phyloP scores from a whole-genome alignment of 2,113 vertebrate genomes.

The Engraulis encrasicolus region DNA sequence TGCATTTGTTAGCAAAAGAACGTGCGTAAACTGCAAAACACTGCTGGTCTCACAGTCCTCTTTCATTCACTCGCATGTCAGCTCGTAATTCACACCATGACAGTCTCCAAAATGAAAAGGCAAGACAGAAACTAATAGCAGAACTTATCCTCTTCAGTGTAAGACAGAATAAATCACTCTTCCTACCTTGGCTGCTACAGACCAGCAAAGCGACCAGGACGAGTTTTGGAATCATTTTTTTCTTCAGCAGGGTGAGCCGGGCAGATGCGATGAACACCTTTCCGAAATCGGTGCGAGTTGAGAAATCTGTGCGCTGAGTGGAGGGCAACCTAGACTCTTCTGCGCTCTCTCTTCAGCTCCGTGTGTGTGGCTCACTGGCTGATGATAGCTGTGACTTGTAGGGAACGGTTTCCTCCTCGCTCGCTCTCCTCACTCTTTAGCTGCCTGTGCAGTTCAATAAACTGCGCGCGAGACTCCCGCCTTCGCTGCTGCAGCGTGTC shows the following conservation, averaged over 20 bases:
- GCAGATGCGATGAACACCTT: conserved; percentile 57
- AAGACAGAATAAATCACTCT: conserved; percentile 25
- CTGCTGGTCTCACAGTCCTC: conserved; percentile 65
- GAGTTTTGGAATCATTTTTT: conserved; percentile 66
- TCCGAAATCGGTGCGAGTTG: conserved; percentile 56
- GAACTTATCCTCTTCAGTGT: conserved; percentile 71
- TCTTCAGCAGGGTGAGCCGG: conserved; percentile 49
- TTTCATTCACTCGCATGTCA: conserved; percentile 46
- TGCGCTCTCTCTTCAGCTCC: conserved; percentile 51
- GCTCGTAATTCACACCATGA: neutral
- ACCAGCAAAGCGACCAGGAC: conserved; percentile 73
- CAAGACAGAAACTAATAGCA: conserved; percentile 28
- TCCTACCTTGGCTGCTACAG: conserved; percentile 75
- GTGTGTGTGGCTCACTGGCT: neutral
- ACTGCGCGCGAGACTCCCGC: conserved; percentile 26
- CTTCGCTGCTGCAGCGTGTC: conserved; percentile 37
- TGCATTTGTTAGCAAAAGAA: conserved; percentile 49
- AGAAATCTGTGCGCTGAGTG: conserved; percentile 48
- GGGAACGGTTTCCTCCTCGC: neutral
- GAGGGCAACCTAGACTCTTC: conserved; percentile 53
- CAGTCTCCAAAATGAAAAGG: neutral
- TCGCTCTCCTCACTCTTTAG: conserved; percentile 51
- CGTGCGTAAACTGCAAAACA: conserved; percentile 75
- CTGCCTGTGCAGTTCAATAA: conserved; percentile 33
- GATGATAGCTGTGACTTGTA: neutral